Evolutionary conservation across 2,888 invertebrate species (phyloP), one percentile per base, ranked within the genome.

Genomic region (Acleris emargana): DNA sequence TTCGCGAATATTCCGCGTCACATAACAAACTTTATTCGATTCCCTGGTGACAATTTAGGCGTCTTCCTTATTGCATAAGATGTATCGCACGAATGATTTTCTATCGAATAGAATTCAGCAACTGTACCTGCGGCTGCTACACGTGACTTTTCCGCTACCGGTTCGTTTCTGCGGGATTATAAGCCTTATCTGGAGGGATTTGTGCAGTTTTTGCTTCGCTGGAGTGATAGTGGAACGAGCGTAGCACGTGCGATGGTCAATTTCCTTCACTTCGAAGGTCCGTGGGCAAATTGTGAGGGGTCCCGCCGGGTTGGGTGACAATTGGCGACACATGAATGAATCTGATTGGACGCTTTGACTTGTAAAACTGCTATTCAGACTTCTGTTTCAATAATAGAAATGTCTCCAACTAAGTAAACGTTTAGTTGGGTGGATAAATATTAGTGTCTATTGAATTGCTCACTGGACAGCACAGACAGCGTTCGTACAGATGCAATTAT

Each of bases 71-170:
- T 82, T 81, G 79, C 76, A 79, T 82, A 81, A 80, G 79, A 78
- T 73, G 76, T 79, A 79, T 80, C 83, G 85, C 86, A 86, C 86
- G 86, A 77, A 76, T 78, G 81, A 77, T 75, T 79, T 77, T 77
- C 78, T 80, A 80, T 83, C 77, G 78, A 77, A 82, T 82, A 64
- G 58, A 64, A 64, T 61, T 54, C 66, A 61, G 61, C 60, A 49
- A 54, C 64, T 57, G 54, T 57, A 64, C 64, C 61, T 66, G 66
- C 60, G 60, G 61, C 55, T 52, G 52, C 28, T 28, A 55, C 67
- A 67, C 67, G 67, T 60, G 67, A 67, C 60, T 58, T 61, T 60
- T 54, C 57, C 53, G 18, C 53, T 49, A n/a, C n/a, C 11, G 17
- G 32, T 17, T 32, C 32, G 16, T 16, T 42, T 18, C 22, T 22